Evolutionary conservation across 1,140 invertebrate species (phyloP).

Genomic region (Melipona quadrifasciata): DNA sequence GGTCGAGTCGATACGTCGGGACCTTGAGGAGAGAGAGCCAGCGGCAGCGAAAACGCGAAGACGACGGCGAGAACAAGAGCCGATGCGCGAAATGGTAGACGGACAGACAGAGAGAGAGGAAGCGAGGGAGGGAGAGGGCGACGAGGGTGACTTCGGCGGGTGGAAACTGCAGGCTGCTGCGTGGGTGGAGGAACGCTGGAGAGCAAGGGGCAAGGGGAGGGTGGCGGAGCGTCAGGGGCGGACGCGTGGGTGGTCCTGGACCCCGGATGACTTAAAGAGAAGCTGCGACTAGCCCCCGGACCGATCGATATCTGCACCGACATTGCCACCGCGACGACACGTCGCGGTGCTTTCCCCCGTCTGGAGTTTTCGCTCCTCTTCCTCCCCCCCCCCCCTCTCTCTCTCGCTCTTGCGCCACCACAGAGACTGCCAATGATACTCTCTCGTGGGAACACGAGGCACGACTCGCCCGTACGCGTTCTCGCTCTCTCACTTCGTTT

Average conservation of each 20-base stretch:
- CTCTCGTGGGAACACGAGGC: neutral
- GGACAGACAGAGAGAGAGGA: neutral
- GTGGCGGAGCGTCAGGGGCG: conserved; percentile 41
- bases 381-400: too few relatives aligned
- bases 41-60: conserved; percentile 28
- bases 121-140: neutral
- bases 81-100: neutral
- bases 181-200: conserved; percentile 17
- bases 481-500: neutral
- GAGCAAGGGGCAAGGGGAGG: neutral
- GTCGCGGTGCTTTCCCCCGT: conserved; percentile 33
- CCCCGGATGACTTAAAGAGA: conserved; percentile 80
- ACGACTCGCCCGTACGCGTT: neutral
- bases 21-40: conserved; percentile 37
- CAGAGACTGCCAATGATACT: neutral
- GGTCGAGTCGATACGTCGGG: conserved; percentile 27
- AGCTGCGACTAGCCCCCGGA: conserved; percentile 76
- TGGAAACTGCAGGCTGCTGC: conserved; percentile 45
- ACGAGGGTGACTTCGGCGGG: conserved; percentile 33
- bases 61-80: conserved; percentile 4
- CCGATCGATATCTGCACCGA: conserved; percentile 78
- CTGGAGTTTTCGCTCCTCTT: neutral
- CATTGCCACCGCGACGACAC: conserved; percentile 57
- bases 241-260: conserved; percentile 55
- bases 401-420: too few relatives aligned